Evolutionary conservation across 2,113 vertebrate species (phyloP).

Genomic region (Dunckerocampus dactyliophorus): DNA sequence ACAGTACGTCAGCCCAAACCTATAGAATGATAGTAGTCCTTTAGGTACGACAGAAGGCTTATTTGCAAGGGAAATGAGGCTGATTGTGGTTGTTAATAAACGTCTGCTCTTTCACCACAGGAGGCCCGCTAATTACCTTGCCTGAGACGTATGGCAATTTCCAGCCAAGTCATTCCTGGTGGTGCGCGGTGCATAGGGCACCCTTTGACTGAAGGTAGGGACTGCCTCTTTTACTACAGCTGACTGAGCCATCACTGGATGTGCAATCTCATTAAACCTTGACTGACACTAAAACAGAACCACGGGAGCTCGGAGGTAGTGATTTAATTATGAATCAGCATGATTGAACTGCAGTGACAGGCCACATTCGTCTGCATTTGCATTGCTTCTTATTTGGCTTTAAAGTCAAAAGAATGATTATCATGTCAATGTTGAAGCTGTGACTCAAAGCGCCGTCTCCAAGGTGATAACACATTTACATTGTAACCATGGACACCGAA

Average conservation of each 20-base stretch:
- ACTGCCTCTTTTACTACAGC: slow-evolving; percentile 21
- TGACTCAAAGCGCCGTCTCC: slow-evolving; percentile 54
- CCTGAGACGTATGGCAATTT: slow-evolving; percentile 58
- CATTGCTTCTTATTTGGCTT: slow-evolving; percentile 6
- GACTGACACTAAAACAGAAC: slow-evolving; percentile 22
- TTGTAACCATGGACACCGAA: slow-evolving; percentile 62
- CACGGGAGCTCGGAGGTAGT: not conserved
- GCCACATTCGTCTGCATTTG: slow-evolving; percentile 4
- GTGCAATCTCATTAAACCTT: slow-evolving; percentile 32
- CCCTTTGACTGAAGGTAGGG: slow-evolving; percentile 12
- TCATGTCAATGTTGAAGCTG: slow-evolving; percentile 22
- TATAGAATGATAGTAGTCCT: slow-evolving; percentile 28
- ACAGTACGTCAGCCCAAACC: not conserved
- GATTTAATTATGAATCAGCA: slow-evolving; percentile 26
- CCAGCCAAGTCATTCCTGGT: slow-evolving; percentile 55
- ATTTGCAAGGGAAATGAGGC: slow-evolving; percentile 61
- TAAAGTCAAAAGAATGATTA: slow-evolving; percentile 22
- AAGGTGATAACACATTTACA: slow-evolving; percentile 65
- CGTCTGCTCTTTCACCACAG: slow-evolving; percentile 43
- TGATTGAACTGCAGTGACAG: not conserved
- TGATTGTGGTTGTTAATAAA: slow-evolving; percentile 58
- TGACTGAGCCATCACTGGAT: slow-evolving; percentile 17
- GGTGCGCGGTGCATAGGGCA: slow-evolving; percentile 20
- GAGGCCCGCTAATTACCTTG: slow-evolving; percentile 55
- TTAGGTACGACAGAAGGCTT: slow-evolving; percentile 27